Conservation (phyloP, 2,797 vertebrate species). For the Neostethus bicornis region DNA sequence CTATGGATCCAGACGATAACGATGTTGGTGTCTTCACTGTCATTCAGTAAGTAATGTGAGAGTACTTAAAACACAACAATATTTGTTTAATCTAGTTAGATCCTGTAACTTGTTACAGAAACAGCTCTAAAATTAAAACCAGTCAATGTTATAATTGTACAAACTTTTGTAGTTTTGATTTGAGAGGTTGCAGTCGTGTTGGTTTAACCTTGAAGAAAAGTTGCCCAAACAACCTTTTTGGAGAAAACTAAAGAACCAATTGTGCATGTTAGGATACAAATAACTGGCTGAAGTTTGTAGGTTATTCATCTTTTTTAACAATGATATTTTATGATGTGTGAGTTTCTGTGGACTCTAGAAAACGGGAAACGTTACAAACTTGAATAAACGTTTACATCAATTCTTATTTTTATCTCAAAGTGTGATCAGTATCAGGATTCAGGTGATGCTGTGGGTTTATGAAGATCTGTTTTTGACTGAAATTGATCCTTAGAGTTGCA, state of each 20-base stretch:
- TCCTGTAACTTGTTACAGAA: slow-evolving; percentile 21
- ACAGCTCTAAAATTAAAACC: slow-evolving; percentile 5
- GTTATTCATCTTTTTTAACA: slow-evolving; percentile 4
- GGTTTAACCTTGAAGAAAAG: background rate
- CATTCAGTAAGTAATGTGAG: slow-evolving; percentile 86
- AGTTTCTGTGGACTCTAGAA: slow-evolving; percentile 3
- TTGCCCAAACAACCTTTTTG: background rate
- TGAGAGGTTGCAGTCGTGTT: background rate
- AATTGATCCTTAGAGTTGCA: background rate
- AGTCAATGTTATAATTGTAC: background rate
- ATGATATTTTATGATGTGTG: slow-evolving; percentile 1
- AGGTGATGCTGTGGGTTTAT: background rate
- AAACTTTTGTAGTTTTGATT: background rate
- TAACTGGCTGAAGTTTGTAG: slow-evolving; percentile 3
- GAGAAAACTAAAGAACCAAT: slow-evolving; percentile 9
- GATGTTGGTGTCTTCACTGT: slow-evolving; percentile 86
- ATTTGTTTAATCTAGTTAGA: slow-evolving; percentile 29
- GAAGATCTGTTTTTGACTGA: background rate
- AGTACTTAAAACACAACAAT: slow-evolving; percentile 15
- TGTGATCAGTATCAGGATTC: slow-evolving; percentile 1
- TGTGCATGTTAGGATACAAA: slow-evolving; percentile 11
- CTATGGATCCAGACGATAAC: slow-evolving; percentile 82
- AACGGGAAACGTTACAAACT: slow-evolving; percentile 16
- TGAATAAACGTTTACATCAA: slow-evolving; percentile 13
- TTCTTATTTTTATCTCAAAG: background rate